These are phyloP conservation scores for Tetraodon nigroviridis DNA, from an alignment of 2,113 vertebrate genomes.

Conservation along the genomic window DNA sequence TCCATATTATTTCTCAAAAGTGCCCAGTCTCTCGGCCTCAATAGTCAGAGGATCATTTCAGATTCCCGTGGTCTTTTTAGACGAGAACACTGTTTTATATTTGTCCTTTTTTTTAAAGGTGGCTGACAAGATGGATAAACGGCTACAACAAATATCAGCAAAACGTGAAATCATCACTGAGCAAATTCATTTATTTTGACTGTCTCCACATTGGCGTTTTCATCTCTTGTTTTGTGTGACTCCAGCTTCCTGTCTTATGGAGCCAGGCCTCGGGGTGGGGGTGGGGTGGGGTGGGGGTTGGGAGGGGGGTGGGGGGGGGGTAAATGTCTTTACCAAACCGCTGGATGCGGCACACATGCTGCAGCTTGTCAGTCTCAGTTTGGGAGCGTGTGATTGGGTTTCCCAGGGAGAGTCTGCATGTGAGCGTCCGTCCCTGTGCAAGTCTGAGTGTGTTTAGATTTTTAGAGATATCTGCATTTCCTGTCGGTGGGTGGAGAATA, in stretches of 20 bases:
- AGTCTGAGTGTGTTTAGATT: conserved; percentile 37
- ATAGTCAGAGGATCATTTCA: neutral
- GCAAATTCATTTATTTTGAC: neutral
- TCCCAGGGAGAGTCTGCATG: conserved; percentile 34
- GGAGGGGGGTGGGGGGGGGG: too few species aligned
- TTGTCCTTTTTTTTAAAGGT: too few species aligned
- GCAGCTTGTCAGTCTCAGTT: conserved; percentile 58
- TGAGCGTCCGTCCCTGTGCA: conserved; percentile 23
- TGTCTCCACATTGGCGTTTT: conserved; percentile 3
- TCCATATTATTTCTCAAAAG: neutral
- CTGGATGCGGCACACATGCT: conserved; percentile 60
- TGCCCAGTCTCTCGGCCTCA: neutral
- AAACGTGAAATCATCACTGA: too few species aligned
- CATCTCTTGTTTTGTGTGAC: conserved; percentile 56
- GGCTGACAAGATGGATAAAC: too few species aligned
- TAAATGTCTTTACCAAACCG: conserved; percentile 59
- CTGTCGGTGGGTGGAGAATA: conserved; percentile 41
- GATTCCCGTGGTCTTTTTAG: too few species aligned
- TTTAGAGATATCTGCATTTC: conserved; percentile 43
- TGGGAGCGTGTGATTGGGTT: conserved; percentile 48
- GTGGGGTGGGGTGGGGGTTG: conserved; percentile 21
- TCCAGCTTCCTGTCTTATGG: conserved; percentile 66
- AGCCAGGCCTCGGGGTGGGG: conserved; percentile 52
- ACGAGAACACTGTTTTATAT: too few species aligned
- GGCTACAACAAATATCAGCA: too few species aligned